Percentiles rank a stretch among this genome's conserved stretches.
Evolutionary conservation across 2,888 invertebrate genomes (phyloP).

Genomic region (Mystacides longicornis): DNA sequence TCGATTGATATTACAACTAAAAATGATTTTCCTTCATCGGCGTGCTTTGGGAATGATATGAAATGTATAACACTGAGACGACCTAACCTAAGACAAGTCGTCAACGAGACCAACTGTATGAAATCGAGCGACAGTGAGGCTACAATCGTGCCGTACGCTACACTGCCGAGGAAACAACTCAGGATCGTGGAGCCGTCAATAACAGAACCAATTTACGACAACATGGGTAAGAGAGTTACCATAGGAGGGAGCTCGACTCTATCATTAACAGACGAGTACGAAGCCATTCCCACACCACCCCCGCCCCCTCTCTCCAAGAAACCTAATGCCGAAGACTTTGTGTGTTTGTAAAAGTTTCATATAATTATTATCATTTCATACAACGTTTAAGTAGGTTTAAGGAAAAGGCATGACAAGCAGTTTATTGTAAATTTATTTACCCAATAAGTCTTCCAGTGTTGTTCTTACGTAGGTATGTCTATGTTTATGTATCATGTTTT

Average conservation of each 20-base stretch:
- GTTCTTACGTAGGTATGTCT: too few species aligned
- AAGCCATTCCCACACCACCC: conserved; percentile 22
- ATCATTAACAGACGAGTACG: conserved; percentile 56
- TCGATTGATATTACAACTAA: background rate
- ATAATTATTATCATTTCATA: background rate
- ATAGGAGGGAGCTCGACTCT: conserved; percentile 83
- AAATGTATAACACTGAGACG: background rate
- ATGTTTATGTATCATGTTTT: too few species aligned
- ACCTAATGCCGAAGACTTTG: conserved; percentile 21
- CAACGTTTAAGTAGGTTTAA: too few species aligned
- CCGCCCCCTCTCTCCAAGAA: conserved; percentile 21
- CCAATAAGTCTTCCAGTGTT: too few species aligned
- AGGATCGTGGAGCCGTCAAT: background rate
- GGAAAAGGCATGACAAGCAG: too few species aligned
- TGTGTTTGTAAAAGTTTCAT: conserved; percentile 15
- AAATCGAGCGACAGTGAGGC: conserved; percentile 41
- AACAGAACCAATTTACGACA: conserved; percentile 65
- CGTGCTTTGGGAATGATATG: background rate
- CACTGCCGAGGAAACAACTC: conserved; percentile 38
- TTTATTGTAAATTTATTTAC: too few species aligned
- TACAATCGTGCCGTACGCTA: conserved; percentile 39
- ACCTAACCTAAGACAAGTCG: background rate
- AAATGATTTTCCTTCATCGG: background rate
- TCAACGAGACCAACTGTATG: background rate
- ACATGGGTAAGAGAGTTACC: conserved; percentile 84